Conservation (phyloP, 2,888 invertebrate genomes). For the Neria commutata region DNA sequence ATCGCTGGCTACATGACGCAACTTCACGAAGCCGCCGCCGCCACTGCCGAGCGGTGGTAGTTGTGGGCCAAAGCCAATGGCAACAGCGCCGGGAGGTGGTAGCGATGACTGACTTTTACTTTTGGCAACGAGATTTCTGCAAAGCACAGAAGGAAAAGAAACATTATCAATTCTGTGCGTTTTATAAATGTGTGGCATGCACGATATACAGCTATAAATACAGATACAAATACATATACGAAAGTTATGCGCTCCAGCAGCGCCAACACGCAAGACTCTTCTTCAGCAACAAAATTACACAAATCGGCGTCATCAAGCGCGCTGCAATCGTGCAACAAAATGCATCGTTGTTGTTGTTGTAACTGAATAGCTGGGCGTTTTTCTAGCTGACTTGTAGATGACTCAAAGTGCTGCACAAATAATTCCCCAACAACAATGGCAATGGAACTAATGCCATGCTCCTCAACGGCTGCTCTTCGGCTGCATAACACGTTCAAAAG, state of each 20-base stretch:
- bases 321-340: too few species aligned
- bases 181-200: slow-evolving; percentile 15
- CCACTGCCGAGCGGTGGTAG: slow-evolving; percentile 53
- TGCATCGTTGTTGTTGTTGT: too few species aligned
- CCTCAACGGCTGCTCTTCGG: not conserved
- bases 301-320: not conserved
- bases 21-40: slow-evolving; percentile 56
- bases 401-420: too few species aligned
- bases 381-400: too few species aligned
- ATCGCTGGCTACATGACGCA: slow-evolving; percentile 54
- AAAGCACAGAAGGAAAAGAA: slow-evolving; percentile 26
- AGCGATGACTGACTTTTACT: slow-evolving; percentile 61
- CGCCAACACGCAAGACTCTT: not conserved
- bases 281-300: not conserved
- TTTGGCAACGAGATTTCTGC: slow-evolving; percentile 59
- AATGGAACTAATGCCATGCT: not conserved
- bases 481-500: not conserved
- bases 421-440: too few species aligned
- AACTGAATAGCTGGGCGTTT: too few species aligned
- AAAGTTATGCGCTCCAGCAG: too few species aligned
- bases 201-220: slow-evolving; percentile 35
- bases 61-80: slow-evolving; percentile 52
- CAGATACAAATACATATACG: too few species aligned
- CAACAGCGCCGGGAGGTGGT: slow-evolving; percentile 39
- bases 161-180: slow-evolving; percentile 5